These are phyloP conservation scores for Taxidea taxus DNA, from an alignment of 2,113 vertebrate species.

Conservation along the genomic window DNA sequence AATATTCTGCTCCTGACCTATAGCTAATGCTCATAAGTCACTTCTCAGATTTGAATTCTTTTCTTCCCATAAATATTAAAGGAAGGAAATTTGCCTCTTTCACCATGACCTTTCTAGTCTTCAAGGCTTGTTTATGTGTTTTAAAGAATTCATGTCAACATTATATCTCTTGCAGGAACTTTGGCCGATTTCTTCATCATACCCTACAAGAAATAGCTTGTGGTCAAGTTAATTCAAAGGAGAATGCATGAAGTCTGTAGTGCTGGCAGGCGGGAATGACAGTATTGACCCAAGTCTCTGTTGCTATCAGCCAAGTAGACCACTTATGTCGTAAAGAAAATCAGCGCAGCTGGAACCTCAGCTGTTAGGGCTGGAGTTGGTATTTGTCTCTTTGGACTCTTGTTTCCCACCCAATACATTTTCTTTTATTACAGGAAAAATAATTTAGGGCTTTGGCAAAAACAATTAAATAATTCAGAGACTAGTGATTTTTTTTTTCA, in stretches of 20 bases:
- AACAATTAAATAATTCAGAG: constrained; percentile 80
- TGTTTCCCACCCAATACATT: constrained; percentile 59
- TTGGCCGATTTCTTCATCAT: constrained; percentile 74
- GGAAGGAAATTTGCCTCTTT: constrained; percentile 49
- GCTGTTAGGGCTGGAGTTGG: neutral
- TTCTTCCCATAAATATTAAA: constrained; percentile 58
- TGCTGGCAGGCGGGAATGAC: constrained; percentile 49
- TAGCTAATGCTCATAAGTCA: neutral
- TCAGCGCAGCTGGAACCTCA: neutral
- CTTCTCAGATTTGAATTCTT: constrained; percentile 41
- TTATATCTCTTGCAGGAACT: constrained; percentile 64
- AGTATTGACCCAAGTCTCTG: constrained; percentile 63
- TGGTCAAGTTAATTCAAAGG: constrained; percentile 72
- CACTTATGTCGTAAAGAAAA: constrained; percentile 71
- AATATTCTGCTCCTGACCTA: neutral
- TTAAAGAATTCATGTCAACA: constrained; percentile 73
- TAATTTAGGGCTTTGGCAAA: constrained; percentile 74
- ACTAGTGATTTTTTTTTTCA: constrained; percentile 67
- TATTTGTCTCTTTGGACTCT: constrained; percentile 57
- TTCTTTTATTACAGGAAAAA: constrained; percentile 76
- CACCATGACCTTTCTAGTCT: constrained; percentile 50
- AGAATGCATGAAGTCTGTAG: constrained; percentile 52
- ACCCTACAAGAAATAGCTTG: constrained; percentile 64
- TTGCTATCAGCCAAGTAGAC: constrained; percentile 48
- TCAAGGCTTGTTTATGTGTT: constrained; percentile 57